Evolutionary conservation across 2,113 vertebrate species (phyloP).

Genomic region (Myrmophylax atrothorax): DNA sequence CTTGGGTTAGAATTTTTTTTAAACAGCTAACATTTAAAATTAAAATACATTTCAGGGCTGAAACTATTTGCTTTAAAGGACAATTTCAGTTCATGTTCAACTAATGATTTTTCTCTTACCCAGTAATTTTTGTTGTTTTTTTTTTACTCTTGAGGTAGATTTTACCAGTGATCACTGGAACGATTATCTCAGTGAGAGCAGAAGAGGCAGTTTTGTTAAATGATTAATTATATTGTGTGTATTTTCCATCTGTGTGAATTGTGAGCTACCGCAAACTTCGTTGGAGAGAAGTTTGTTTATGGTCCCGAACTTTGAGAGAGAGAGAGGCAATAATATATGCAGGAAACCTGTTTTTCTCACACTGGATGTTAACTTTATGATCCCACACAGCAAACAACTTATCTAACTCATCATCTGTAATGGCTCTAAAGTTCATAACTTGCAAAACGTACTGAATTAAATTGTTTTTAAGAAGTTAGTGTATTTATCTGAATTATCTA

Average conservation of each 20-base stretch:
- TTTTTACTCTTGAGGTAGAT: not conserved
- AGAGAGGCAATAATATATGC: slow-evolving; percentile 14
- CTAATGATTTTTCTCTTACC: not conserved
- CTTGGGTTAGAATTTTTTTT: not conserved
- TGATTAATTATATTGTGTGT: slow-evolving; percentile 36
- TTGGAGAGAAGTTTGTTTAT: slow-evolving; percentile 43
- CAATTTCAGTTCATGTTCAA: not conserved
- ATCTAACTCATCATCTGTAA: slow-evolving; percentile 30
- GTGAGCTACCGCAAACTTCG: not conserved
- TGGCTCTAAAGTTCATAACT: not conserved
- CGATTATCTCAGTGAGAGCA: not conserved
- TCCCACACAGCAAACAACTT: slow-evolving; percentile 6
- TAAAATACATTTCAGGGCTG: not conserved
- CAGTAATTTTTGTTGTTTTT: not conserved
- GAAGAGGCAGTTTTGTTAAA: slow-evolving; percentile 12
- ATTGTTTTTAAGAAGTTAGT: not conserved
- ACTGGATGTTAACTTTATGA: slow-evolving; percentile 29
- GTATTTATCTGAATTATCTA: not conserved
- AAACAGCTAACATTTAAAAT: not conserved
- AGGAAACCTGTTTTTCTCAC: slow-evolving; percentile 62
- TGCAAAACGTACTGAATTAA: not conserved
- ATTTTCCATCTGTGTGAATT: not conserved
- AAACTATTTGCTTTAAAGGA: not conserved
- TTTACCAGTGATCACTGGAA: not conserved
- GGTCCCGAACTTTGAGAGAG: slow-evolving; percentile 19